These are phyloP conservation scores for Epinephelus moara DNA, from an alignment of 2,113 vertebrate species.

Conservation along the genomic window DNA sequence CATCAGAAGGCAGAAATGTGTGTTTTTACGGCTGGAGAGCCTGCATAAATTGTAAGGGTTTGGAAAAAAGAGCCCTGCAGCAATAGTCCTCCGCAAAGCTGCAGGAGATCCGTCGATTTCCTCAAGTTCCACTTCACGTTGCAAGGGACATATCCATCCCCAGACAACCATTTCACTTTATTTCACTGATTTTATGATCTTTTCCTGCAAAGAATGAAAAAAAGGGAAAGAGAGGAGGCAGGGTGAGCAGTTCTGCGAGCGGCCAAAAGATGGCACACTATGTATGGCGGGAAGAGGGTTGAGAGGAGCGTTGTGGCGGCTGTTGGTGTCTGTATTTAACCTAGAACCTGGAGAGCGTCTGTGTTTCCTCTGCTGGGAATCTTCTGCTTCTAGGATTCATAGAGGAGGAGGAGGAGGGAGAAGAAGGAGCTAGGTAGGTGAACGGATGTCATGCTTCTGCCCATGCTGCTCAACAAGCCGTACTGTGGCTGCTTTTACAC, in stretches of 20 bases:
- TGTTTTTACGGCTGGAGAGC: constrained; percentile 64
- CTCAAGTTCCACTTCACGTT: constrained; percentile 79
- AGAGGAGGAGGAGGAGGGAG: constrained; percentile 58
- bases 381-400: constrained; percentile 72
- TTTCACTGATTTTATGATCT: constrained; percentile 81
- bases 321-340: constrained; percentile 79
- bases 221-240: background rate
- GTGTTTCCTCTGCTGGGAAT: constrained; percentile 78
- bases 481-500: constrained; percentile 60
- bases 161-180: constrained; percentile 76
- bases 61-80: constrained; percentile 55
- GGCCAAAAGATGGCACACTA: constrained; percentile 85
- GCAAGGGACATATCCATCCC: constrained; percentile 76
- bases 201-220: constrained; percentile 47
- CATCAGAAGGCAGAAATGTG: constrained; percentile 71
- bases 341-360: constrained; percentile 77
- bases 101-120: constrained; percentile 73
- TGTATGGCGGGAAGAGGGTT: constrained; percentile 68
- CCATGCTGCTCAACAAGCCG: constrained; percentile 70
- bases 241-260: constrained; percentile 56
- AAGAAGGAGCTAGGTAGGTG: constrained; percentile 70
- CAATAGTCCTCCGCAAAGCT: constrained; percentile 66
- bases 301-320: constrained; percentile 41
- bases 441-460: constrained; percentile 70
- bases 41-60: constrained; percentile 72